Evolutionary conservation across 2,888 invertebrate species (phyloP).

Genomic region (Synanthedon myopaeformis): DNA sequence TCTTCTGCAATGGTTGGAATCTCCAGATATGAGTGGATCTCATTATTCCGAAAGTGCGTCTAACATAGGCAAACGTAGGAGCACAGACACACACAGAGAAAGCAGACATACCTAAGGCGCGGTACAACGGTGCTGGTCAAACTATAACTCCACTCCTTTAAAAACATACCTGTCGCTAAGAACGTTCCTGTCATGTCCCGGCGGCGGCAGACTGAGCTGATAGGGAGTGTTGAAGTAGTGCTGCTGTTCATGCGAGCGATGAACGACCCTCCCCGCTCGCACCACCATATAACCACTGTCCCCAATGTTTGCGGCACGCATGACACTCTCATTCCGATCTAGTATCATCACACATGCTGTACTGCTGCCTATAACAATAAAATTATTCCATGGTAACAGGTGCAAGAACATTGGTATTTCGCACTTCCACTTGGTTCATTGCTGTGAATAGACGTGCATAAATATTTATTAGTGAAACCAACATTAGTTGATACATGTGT

Average conservation of each 20-base stretch:
- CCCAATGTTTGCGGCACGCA: slow-evolving; percentile 98
- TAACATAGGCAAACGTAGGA: not conserved
- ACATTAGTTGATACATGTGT: no score
- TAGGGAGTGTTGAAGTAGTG: slow-evolving; percentile 99
- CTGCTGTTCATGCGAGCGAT: slow-evolving; percentile 95
- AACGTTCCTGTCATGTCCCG: slow-evolving; percentile 87
- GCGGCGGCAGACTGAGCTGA: slow-evolving; percentile 94
- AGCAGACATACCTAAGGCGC: no score
- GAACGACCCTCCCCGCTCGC: slow-evolving; percentile 86
- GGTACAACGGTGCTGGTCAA: no score
- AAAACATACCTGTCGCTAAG: slow-evolving; percentile 83
- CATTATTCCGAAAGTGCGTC: no score
- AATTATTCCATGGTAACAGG: not conserved
- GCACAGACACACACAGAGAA: not conserved
- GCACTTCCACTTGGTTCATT: no score
- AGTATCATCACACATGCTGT: slow-evolving; percentile 97
- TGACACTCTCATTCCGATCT: slow-evolving; percentile 87
- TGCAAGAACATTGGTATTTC: not conserved
- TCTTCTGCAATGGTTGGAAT: no score
- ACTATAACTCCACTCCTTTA: not conserved
- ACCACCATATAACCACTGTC: slow-evolving; percentile 98
- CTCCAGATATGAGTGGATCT: no score
- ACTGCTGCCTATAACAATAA: slow-evolving; percentile 82
- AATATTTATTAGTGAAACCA: no score
- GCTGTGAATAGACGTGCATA: no score